Conservation (phyloP, 2,797 vertebrate species). For the Oreochromis mossambicus region DNA sequence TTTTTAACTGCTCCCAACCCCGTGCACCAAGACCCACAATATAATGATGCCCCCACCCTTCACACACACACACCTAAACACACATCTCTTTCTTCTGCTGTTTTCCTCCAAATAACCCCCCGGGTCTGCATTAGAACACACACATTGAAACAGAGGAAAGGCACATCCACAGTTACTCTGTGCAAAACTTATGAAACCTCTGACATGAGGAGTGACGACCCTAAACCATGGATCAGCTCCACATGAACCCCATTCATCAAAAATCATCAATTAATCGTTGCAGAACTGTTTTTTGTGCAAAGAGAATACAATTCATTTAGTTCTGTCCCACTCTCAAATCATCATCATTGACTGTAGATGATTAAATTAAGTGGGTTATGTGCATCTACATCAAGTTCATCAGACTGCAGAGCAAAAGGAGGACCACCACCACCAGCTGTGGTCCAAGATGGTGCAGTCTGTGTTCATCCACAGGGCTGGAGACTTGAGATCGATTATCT, state of each 20-base stretch:
- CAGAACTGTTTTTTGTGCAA: not conserved
- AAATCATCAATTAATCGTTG: not conserved
- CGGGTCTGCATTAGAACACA: not conserved
- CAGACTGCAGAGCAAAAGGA: not conserved
- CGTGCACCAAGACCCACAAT: not conserved
- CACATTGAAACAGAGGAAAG: not conserved
- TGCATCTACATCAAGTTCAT: not conserved
- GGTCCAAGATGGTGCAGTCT: not conserved
- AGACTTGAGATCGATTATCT: not conserved
- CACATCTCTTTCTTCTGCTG: constrained; percentile 35
- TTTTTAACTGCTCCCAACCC: not conserved
- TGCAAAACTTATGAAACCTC: not conserved
- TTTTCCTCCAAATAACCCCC: not conserved
- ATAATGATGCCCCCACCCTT: not conserved
- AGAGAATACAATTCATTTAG: fast-evolving
- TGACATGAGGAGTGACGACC: not conserved
- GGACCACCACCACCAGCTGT: not conserved
- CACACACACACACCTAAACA: constrained; percentile 41
- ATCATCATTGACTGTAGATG: fast-evolving
- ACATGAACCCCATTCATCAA: not conserved
- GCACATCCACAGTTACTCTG: not conserved
- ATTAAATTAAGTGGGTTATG: fast-evolving
- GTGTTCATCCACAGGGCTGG: not conserved
- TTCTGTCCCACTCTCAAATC: fast-evolving
- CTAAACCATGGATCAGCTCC: not conserved